Evolutionary conservation across 2,113 vertebrate genomes (phyloP).

Genomic region (Rhabdornis inornatus): DNA sequence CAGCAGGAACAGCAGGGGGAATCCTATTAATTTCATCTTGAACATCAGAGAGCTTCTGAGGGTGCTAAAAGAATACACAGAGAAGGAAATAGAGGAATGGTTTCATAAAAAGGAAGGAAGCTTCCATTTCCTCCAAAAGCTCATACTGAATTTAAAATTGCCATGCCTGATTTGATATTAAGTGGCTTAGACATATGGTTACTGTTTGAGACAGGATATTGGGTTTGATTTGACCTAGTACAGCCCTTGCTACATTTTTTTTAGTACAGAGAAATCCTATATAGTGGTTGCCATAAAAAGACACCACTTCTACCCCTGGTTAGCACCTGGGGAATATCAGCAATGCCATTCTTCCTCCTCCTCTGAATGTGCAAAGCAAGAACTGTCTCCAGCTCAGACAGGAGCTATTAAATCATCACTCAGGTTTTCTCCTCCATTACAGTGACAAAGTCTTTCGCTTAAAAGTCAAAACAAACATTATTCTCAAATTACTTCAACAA

Average conservation of each 20-base stretch:
- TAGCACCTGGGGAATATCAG: background rate
- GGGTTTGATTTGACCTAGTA: background rate
- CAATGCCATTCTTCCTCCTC: background rate
- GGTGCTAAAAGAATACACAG: conserved; percentile 53
- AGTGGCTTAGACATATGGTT: conserved; percentile 24
- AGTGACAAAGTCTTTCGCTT: background rate
- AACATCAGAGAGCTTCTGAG: conserved; percentile 60
- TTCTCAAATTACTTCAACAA: background rate
- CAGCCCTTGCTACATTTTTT: background rate
- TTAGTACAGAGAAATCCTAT: background rate
- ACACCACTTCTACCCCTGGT: background rate
- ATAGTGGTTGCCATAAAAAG: background rate
- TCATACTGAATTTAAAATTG: conserved; percentile 40
- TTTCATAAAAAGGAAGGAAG: conserved; percentile 42
- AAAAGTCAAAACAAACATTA: background rate
- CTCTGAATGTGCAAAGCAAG: background rate
- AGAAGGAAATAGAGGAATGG: conserved; percentile 48
- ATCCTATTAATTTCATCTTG: conserved; percentile 69
- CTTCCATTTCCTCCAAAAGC: conserved; percentile 13
- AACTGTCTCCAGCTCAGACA: background rate
- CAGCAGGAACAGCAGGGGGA: conserved; percentile 71
- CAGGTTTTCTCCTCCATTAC: background rate
- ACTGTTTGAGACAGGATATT: background rate
- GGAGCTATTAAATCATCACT: background rate
- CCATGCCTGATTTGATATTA: background rate